Evolutionary conservation across 1,140 invertebrate genomes (phyloP).

Genomic region (Heliothis virescens): DNA sequence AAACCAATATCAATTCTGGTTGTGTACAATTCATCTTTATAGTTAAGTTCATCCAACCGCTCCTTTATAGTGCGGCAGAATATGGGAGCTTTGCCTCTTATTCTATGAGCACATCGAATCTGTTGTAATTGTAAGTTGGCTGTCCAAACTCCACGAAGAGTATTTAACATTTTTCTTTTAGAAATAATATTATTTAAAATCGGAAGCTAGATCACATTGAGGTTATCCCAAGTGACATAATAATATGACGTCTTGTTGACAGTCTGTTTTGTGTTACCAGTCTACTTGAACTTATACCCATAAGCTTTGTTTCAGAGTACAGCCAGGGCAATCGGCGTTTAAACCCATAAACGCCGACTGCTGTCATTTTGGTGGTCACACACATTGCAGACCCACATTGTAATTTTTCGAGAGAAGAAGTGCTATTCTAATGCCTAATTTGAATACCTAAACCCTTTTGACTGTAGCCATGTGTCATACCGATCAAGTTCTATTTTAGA

Average conservation of each 20-base stretch:
- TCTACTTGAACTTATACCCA: not conserved
- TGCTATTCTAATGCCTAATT: no score
- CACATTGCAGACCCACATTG: no score
- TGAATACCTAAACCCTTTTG: no score
- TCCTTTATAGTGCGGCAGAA: constrained; percentile 88
- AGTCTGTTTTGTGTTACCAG: not conserved
- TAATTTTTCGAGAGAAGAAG: no score
- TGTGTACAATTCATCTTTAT: constrained; percentile 85
- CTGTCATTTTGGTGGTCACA: no score
- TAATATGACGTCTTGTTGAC: not conserved
- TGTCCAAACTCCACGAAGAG: constrained; percentile 62
- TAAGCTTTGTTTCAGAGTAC: no score
- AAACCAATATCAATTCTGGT: constrained; percentile 82
- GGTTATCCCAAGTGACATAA: not conserved
- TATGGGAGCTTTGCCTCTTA: constrained; percentile 90
- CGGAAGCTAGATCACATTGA: not conserved
- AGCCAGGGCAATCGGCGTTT: no score
- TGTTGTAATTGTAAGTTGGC: constrained; percentile 73
- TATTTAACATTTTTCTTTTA: constrained; percentile 63
- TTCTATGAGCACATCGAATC: constrained; percentile 84
- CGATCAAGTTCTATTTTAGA: no score
- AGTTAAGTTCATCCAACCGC: constrained; percentile 88
- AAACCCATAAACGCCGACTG: no score
- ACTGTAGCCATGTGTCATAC: no score
- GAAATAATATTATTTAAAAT: constrained; percentile 5